These are phyloP conservation scores for Pocillopora grandis DNA, from an alignment of 92 coral and sea anemone species.

Conservation along the genomic window DNA sequence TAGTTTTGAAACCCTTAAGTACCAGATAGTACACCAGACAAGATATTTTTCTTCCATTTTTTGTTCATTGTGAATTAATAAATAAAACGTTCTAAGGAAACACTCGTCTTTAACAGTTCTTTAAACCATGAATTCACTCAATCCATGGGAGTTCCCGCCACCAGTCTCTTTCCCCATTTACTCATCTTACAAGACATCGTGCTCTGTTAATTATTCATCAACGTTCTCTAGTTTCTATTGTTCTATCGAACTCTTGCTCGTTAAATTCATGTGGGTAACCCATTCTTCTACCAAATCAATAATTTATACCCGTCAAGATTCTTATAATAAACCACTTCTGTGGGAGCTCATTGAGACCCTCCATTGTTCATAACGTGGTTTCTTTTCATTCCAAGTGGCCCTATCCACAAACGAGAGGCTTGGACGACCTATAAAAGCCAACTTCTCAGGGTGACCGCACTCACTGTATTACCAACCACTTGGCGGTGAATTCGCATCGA, in stretches of 20 bases:
- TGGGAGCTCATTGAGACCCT: conserved; percentile 76
- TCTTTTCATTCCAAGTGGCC: conserved; percentile 56
- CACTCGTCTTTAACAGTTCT: conserved; percentile 64
- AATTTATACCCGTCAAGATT: conserved; percentile 69
- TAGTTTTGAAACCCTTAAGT: neutral
- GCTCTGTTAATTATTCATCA: conserved; percentile 80
- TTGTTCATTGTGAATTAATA: conserved; percentile 39
- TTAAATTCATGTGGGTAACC: conserved; percentile 88
- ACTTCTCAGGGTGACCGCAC: conserved; percentile 24
- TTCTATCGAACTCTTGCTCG: conserved; percentile 78
- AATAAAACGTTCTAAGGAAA: conserved; percentile 44
- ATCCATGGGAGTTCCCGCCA: conserved; percentile 69
- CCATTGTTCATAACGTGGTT: conserved; percentile 85
- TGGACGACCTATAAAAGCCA: conserved; percentile 44
- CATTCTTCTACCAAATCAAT: conserved; percentile 76
- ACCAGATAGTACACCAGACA: conserved; percentile 29
- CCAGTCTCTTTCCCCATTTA: conserved; percentile 67
- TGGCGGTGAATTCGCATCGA: conserved; percentile 19
- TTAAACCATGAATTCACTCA: conserved; percentile 64
- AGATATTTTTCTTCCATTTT: conserved; percentile 1
- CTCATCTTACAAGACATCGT: conserved; percentile 63
- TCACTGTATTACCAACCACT: neutral
- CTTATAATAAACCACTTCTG: conserved; percentile 73
- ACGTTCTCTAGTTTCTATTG: conserved; percentile 78
- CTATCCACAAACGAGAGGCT: conserved; percentile 47